Evolutionary conservation across 2,888 invertebrate genomes (phyloP), one percentile per base, ranked within the genome.

Genomic region (Hemaris fuciformis): DNA sequence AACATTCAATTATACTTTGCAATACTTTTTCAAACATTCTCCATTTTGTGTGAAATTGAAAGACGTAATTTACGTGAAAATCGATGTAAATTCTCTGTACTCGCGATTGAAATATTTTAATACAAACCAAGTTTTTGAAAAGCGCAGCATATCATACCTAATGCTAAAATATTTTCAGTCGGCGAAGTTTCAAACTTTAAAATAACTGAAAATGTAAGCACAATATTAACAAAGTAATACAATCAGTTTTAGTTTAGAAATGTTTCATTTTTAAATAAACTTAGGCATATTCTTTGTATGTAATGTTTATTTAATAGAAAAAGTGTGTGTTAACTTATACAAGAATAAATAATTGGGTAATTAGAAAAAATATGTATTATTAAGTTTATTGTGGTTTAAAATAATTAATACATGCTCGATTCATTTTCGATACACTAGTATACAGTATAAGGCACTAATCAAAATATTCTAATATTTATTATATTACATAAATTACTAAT

Each of bases 1-100:
- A 73, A 79, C 72, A 77, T 76, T 77, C 69, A 71, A 75, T 75
- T 74, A 73, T 74, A 72, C 45, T 61, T 23, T 20, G 38, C 56
- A 18, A 57, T 46, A 38, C 45, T 38, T 38, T 57, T 45, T 25
- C 18, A 59, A 42, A 43, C 53, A 53, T 23, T 34, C 3, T 23
- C 8, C 43, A 22, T 34, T 23, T 45, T n/a, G 45, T 34, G 45
- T 20, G 34, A 34, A 43, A 57, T 57, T 57, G 34, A 18, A 43
- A 57, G 42, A 57, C 31, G n/a, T 62, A 56, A 57, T 48, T 43
- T 25, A 46, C 27, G 18, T 31, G 18, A 18, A 53, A 53, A 31
- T 53, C 23, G 27, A 31, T 20, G 18, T 7, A 53, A 27, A 53
- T 31, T 31, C 31, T 15, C 31, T 53, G 31, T 53, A 27, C 27